Evolutionary conservation across 1,140 invertebrate species (phyloP).

Genomic region (Drosophila serrata): DNA sequence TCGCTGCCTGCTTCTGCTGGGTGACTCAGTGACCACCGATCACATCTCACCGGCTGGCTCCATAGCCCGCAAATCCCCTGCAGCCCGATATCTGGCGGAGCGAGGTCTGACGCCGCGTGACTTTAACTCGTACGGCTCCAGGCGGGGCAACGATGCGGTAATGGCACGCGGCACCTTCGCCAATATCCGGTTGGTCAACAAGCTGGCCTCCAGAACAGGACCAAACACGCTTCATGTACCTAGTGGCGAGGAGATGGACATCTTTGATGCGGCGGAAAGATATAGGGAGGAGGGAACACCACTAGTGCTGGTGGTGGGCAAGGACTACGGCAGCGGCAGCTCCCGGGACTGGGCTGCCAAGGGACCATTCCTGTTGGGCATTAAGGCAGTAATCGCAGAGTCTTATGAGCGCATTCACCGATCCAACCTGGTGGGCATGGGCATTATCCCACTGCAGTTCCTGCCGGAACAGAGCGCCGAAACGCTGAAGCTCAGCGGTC

Average conservation of each 20-base stretch:
- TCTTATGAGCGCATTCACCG: constrained; percentile 59
- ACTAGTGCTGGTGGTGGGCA: constrained; percentile 44
- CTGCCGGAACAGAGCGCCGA: constrained; percentile 23
- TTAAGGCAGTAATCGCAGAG: constrained; percentile 52
- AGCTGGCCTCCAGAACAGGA: constrained; percentile 11
- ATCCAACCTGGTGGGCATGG: constrained; percentile 56
- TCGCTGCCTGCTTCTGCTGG: constrained; percentile 93
- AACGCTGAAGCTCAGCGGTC: constrained; percentile 29
- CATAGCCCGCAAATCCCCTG: constrained; percentile 97
- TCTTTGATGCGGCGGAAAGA: constrained; percentile 46
- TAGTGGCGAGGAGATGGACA: constrained; percentile 36
- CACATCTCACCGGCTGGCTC: constrained; percentile 99
- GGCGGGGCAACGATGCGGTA: constrained; percentile 97
- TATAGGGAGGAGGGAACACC: constrained; percentile 41
- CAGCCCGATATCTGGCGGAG: constrained; percentile 93
- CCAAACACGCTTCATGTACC: constrained; percentile 28
- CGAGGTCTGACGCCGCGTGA: constrained; percentile 95
- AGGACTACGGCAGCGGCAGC: constrained; percentile 57
- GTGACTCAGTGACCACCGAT: constrained; percentile 98
- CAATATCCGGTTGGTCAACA: constrained; percentile 49
- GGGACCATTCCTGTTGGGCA: constrained; percentile 43
- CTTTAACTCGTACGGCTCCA: constrained; percentile 99
- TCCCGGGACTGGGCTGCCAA: constrained; percentile 59
- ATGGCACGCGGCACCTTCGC: constrained; percentile 88
- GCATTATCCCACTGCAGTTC: constrained; percentile 48